Evolutionary conservation across 2,113 vertebrate species (phyloP).

Genomic region (Elaphurus davidianus): DNA sequence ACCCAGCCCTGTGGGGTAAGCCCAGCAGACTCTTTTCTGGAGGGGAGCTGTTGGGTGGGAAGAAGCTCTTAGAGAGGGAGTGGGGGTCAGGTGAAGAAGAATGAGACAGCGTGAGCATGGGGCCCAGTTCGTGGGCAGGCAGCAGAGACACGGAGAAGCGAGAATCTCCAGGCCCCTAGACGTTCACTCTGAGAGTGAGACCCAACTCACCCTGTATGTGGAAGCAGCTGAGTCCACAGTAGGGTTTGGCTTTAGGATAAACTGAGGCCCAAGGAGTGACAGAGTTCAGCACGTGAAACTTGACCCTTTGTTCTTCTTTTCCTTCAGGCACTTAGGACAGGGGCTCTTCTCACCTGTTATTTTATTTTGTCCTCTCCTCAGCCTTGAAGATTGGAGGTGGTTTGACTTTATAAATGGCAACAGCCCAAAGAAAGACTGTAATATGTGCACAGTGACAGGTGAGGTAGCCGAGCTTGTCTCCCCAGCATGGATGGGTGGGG

Average conservation of each 20-base stretch:
- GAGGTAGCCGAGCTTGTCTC: not conserved
- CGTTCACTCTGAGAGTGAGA: not conserved
- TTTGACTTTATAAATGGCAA: not conserved
- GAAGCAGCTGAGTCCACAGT: not conserved
- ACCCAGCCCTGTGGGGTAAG: not conserved
- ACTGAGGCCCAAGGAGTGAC: not conserved
- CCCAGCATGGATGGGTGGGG: too few species aligned
- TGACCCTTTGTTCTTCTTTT: not conserved
- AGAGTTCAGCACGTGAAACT: not conserved
- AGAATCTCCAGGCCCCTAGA: too few species aligned
- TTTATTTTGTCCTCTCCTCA: not conserved
- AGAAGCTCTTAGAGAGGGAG: not conserved
- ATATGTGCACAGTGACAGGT: fast-evolving
- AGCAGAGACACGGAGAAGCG: too few species aligned
- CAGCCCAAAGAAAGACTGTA: not conserved
- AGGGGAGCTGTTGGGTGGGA: not conserved
- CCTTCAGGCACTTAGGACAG: not conserved
- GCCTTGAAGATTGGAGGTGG: not conserved
- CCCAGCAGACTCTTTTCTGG: not conserved
- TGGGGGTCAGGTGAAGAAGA: not conserved
- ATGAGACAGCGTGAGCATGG: not conserved
- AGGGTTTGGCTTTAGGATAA: not conserved
- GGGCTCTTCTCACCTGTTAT: not conserved
- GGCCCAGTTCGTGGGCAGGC: not conserved
- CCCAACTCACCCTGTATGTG: not conserved